Percentiles rank a stretch among this genome's conserved stretches.
Evolutionary conservation across 2,797 vertebrate species (phyloP).

Genomic region (Apodemus agrarius): DNA sequence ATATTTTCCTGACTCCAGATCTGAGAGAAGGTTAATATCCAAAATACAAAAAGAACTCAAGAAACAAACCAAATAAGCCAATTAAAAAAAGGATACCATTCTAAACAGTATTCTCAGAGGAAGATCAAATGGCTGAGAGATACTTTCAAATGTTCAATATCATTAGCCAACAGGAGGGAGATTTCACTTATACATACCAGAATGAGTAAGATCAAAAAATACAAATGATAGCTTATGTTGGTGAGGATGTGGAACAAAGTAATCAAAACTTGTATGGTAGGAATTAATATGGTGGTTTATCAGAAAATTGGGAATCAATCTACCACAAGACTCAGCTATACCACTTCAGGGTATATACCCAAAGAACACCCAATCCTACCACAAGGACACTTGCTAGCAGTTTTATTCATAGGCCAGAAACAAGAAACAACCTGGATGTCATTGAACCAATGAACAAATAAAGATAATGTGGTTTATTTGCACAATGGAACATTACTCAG

Average conservation of each 20-base stretch:
- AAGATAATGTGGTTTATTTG: background rate
- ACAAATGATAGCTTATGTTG: background rate
- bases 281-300: background rate
- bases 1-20: background rate
- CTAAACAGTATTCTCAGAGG: background rate
- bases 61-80: background rate
- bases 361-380: background rate
- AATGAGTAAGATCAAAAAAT: background rate
- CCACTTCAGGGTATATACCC: background rate
- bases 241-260: background rate
- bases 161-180: background rate
- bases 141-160: background rate
- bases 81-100: background rate
- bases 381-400: background rate
- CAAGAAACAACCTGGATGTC: background rate
- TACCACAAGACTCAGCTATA: background rate
- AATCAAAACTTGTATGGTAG: background rate
- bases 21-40: background rate
- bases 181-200: background rate
- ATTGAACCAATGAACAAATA: background rate
- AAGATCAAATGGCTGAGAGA: background rate
- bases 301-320: background rate
- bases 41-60: background rate
- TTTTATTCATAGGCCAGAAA: background rate
- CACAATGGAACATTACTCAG: background rate